Conservation (phyloP, 2,797 vertebrate genomes). For the Acanthornis magna region DNA sequence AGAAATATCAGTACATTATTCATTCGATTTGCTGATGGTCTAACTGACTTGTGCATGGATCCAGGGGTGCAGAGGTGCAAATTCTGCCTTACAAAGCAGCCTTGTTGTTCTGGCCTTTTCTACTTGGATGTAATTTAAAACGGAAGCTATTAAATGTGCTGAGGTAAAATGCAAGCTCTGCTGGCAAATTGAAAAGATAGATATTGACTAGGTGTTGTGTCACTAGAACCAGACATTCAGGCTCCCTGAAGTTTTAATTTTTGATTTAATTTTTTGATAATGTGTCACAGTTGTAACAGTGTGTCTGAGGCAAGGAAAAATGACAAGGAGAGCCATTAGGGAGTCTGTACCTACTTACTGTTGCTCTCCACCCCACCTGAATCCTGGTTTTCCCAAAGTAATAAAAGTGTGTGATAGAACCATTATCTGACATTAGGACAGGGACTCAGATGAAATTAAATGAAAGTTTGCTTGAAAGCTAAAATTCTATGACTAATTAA, state of each 20-base stretch:
- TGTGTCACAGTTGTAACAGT: slow-evolving; percentile 37
- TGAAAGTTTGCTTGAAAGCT: not conserved
- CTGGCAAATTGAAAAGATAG: slow-evolving; percentile 33
- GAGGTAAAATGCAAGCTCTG: slow-evolving; percentile 29
- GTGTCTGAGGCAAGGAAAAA: slow-evolving; percentile 61
- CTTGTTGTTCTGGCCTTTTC: not conserved
- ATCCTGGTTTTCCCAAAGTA: slow-evolving; percentile 1
- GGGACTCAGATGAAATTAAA: slow-evolving; percentile 44
- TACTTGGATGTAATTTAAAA: slow-evolving; percentile 23
- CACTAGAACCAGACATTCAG: slow-evolving; percentile 70
- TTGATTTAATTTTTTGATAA: slow-evolving; percentile 81
- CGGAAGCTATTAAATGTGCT: slow-evolving; percentile 1
- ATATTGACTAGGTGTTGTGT: slow-evolving; percentile 69
- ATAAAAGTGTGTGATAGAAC: not conserved
- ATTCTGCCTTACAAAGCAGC: not conserved
- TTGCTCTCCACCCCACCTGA: not conserved
- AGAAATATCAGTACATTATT: not conserved
- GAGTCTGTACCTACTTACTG: slow-evolving; percentile 30
- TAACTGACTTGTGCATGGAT: not conserved
- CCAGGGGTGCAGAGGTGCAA: not conserved
- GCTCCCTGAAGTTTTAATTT: slow-evolving; percentile 77
- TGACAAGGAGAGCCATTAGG: slow-evolving; percentile 45
- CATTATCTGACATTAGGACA: slow-evolving; percentile 24
- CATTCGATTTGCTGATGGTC: not conserved
- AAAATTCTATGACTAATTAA: slow-evolving; percentile 5